A percentile compares a stretch with the other conserved stretches of the same genome.
Conservation (phyloP, 2,797 vertebrate species). For the Karalla daura region DNA sequence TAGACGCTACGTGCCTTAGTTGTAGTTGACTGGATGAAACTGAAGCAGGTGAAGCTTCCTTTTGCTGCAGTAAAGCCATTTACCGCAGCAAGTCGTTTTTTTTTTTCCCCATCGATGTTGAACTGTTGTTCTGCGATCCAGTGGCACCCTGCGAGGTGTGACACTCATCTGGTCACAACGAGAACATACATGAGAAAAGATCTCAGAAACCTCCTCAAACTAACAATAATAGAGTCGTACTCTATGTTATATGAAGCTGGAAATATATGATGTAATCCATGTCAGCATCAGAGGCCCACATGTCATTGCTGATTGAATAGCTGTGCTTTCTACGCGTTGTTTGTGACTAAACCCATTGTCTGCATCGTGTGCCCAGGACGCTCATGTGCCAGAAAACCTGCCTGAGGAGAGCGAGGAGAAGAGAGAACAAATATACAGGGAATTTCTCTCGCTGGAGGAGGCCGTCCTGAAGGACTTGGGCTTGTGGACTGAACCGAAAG, state of each 20-base stretch:
- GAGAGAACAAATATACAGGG: conserved; percentile 61
- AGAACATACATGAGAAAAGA: too few relatives aligned
- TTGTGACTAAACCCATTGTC: neutral
- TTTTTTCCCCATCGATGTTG: too few relatives aligned
- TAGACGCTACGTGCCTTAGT: conserved; percentile 17
- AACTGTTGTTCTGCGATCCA: too few relatives aligned
- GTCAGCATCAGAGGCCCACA: too few relatives aligned
- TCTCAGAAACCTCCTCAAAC: too few relatives aligned
- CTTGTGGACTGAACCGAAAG: conserved; percentile 40
- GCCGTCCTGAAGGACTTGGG: conserved; percentile 66
- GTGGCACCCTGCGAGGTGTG: too few relatives aligned
- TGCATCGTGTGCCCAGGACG: conserved; percentile 63
- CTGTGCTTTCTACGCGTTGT: neutral
- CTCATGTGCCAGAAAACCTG: conserved; percentile 33
- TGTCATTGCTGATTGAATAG: neutral
- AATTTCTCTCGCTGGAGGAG: conserved; percentile 77
- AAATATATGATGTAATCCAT: too few relatives aligned
- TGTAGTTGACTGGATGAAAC: neutral
- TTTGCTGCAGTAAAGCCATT: neutral
- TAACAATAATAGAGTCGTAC: too few relatives aligned
- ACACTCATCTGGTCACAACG: too few relatives aligned
- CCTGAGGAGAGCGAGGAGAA: conserved; percentile 69
- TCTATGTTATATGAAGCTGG: too few relatives aligned
- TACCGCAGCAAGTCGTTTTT: too few relatives aligned
- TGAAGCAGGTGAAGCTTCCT: conserved; percentile 1